Percentiles rank a stretch among this genome's conserved stretches.
Conservation (phyloP, 2,797 vertebrate species). For the Babyrousa celebensis region DNA sequence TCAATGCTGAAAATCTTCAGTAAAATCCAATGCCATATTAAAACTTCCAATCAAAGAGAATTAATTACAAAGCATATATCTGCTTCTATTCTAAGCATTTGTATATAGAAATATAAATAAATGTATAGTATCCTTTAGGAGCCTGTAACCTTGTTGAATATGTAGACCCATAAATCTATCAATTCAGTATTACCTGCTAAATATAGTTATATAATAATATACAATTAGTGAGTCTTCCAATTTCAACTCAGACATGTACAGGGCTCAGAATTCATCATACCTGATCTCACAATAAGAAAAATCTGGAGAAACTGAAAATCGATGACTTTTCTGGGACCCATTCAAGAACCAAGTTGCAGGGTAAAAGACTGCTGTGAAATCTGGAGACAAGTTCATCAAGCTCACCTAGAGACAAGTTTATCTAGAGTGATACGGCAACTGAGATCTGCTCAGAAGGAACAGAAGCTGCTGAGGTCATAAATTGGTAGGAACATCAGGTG, state of each 20-base stretch:
- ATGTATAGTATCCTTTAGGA: neutral
- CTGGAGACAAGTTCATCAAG: neutral
- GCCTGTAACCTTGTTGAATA: neutral
- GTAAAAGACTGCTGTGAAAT: neutral
- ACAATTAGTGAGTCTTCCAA: neutral
- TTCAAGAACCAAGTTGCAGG: neutral
- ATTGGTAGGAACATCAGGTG: neutral
- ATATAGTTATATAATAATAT: neutral
- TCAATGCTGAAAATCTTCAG: neutral
- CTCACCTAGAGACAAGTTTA: neutral
- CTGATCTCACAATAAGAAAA: neutral
- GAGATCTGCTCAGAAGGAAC: neutral
- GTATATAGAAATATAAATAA: neutral
- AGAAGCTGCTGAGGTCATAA: neutral
- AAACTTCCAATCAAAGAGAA: neutral
- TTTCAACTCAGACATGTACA: neutral
- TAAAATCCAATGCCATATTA: neutral
- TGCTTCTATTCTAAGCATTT: neutral
- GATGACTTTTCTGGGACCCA: neutral
- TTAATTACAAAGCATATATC: neutral
- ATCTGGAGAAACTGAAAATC: neutral
- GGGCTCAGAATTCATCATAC: neutral
- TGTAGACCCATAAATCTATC: neutral
- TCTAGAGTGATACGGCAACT: neutral
- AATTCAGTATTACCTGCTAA: neutral